Base-by-base conservation (phyloP, 92 coral and sea anemone genomes). In the Heteractis magnifica region DNA sequence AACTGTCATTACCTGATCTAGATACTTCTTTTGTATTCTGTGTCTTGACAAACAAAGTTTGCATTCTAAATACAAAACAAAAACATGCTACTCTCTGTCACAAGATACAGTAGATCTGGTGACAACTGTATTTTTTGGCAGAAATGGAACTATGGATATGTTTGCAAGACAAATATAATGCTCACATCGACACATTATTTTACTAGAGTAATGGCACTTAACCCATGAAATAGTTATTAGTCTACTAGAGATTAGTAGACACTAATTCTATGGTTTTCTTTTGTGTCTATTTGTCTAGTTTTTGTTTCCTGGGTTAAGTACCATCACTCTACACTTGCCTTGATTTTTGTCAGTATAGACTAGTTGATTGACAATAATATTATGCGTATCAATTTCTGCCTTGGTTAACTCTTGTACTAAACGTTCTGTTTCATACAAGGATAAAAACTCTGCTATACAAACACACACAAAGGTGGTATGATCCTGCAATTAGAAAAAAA, bases 381-480 rank as follows among this genome's bases (percentile, higher is more conserved):
- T 96, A 60, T 96, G 99, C 2, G 99, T 96, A 87, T 96, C 99
- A 7, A 96, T 96, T 34, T 96, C 95, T 6, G 99, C 75, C 85
- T 96, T 96, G 11, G 97, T 85, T 56, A 96, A 83, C 76, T 96
- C 99, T 81, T 96, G 99, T 12, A 96, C 94, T 49, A 96, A 83
- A 86, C 99, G 88, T 77, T 96, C 99, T 14, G 99, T 96, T 81
- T 96, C 99, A 73, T 90, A 96, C 56, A 96, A 85, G 14, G 99
- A 96, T 76, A 96, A 65, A 85, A 96, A 96, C 83, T 96, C 99
- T 7, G 98, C 95, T 83, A 96, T 96, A 64, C 99, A 96, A 41
- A 96, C 99, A 71, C 99, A 96, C 5, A 96, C 95, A 75, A 96
- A 96, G 49, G 99, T 96, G 41, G 99, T 96, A 81, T 96, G 99